Evolutionary conservation across 92 coral and sea anemone species (phyloP).

Genomic region (Galaxea fascicularis): DNA sequence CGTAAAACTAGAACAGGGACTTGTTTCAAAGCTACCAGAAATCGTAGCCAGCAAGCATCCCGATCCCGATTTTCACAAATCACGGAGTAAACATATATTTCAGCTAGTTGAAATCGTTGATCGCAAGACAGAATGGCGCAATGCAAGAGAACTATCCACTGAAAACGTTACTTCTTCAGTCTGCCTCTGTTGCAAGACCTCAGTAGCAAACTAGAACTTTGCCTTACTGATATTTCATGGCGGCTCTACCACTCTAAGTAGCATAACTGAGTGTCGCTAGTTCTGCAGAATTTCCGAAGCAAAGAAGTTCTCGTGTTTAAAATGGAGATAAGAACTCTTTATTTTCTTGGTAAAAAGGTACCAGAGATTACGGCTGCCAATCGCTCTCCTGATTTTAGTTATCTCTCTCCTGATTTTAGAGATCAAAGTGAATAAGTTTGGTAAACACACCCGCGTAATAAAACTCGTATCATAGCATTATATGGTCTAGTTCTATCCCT

Average conservation of each 20-base stretch:
- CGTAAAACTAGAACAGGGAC: background rate
- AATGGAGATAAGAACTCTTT: slow-evolving; percentile 17
- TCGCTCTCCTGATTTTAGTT: background rate
- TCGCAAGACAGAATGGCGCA: background rate
- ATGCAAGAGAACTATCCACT: background rate
- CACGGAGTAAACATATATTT: too few relatives aligned
- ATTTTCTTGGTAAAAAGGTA: background rate
- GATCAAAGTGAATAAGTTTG: slow-evolving; percentile 7
- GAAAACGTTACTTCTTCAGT: background rate
- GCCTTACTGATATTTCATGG: background rate
- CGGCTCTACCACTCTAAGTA: background rate
- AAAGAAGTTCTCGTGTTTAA: background rate
- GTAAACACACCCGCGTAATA: background rate
- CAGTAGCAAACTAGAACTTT: slow-evolving; percentile 14
- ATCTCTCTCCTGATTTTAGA: too few relatives aligned
- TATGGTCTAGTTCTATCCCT: background rate
- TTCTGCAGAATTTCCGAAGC: slow-evolving; percentile 7
- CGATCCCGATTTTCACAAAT: too few relatives aligned
- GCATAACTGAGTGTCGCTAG: slow-evolving; percentile 21
- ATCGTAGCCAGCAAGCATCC: too few relatives aligned
- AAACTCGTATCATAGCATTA: background rate
- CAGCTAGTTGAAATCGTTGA: background rate
- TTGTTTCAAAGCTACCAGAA: background rate
- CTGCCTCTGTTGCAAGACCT: too few relatives aligned
- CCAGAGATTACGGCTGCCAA: background rate